Evolutionary conservation across 30 jellyfish, hydroid and myxozoan species (phyloP), one percentile per base, ranked within the genome.

Genomic region (Cassiopea andromeda): DNA sequence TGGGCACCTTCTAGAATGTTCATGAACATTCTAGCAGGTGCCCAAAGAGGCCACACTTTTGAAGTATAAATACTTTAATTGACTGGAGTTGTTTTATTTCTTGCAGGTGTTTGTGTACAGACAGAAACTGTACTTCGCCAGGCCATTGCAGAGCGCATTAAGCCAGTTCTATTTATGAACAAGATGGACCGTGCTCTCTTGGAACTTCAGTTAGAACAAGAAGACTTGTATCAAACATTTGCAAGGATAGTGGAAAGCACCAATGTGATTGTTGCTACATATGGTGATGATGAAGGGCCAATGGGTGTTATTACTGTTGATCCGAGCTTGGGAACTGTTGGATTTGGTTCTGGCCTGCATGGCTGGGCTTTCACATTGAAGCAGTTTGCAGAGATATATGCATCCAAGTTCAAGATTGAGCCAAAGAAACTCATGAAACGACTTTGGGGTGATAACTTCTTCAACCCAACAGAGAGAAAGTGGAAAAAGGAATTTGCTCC

Each of bases 91-190:
- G 38, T 15, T 47, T 66, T 76, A 60, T 92, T 61, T 60, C 13
- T 81, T 12, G 60, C 71, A 96, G 99, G 99, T 97, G 99, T 97
- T 44, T 97, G 99, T 88, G 99, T 97, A 1, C 99, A 97, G 70
- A 97, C 99, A 43, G 99, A 97, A 80, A 97, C 99, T 78, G 99
- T 97, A 46, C 71, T 97, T 90, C 98, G 99, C n/a, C 99, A 97
- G 86, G 99, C 99, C 48, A 91, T 97, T 70, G 90, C 98, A 9
- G 99, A 97, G 77, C 81, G 99, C 60, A 94, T 97, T 85, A 97
- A 84, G 92, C 99, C 99, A 50, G 96, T 97, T 17, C 89, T 97
- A 38, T 97, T 97, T 89, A 97, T 97, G 99, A 97, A 97, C 99
- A 97, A 97, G 89, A 92, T 93, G 99, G 99, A 97, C 97, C 94